These are phyloP conservation scores for Tenthredo amoena DNA, from an alignment of 2,888 invertebrate genomes.

Conservation along the genomic window DNA sequence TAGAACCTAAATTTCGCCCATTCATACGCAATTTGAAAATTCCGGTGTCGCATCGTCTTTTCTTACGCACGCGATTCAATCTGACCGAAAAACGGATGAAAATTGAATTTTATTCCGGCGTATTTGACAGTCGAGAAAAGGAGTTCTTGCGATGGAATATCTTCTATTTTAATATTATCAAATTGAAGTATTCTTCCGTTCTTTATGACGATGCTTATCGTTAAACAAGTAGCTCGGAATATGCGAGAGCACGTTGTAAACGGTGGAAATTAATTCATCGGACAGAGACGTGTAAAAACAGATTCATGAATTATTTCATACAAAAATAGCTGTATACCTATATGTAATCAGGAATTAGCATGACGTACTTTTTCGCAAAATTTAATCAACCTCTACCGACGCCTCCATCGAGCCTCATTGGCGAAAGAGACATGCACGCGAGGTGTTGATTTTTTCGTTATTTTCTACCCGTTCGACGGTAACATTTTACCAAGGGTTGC, in stretches of 20 bases:
- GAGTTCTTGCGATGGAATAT: neutral
- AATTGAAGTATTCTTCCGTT: neutral
- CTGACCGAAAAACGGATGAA: neutral
- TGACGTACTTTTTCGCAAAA: neutral
- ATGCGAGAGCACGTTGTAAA: conserved; percentile 21
- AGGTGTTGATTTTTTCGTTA: neutral
- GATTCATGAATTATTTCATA: conserved; percentile 29
- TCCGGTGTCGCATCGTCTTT: neutral
- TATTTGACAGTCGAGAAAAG: neutral
- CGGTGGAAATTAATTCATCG: conserved; percentile 11
- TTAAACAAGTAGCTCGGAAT: conserved; percentile 3
- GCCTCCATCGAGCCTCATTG: neutral
- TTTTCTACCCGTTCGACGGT: neutral
- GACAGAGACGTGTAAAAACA: neutral
- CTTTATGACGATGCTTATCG: conserved; percentile 5
- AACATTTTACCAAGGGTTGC: conserved; percentile 1
- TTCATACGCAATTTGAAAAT: neutral
- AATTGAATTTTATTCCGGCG: neutral
- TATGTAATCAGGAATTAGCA: neutral
- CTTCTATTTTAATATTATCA: neutral
- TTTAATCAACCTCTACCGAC: neutral
- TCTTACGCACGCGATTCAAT: neutral
- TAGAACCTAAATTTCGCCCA: neutral
- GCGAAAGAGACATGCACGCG: neutral
- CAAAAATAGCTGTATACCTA: neutral